Conservation (phyloP, 2,888 invertebrate genomes). For the Pterostichus madidus region DNA sequence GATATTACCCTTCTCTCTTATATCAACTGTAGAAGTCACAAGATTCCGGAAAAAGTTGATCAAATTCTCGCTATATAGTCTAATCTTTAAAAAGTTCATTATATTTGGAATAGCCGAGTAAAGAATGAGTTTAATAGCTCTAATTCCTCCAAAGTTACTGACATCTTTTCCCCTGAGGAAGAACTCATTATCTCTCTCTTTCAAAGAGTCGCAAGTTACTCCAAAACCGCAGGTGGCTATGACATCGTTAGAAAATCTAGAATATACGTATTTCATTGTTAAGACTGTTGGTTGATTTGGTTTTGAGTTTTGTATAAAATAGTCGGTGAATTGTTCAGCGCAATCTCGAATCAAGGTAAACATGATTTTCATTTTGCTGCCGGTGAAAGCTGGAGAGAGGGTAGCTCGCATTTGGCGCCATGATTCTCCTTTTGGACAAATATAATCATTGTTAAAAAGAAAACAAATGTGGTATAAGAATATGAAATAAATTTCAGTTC, state of each 20-base stretch:
- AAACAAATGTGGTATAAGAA: too few species aligned
- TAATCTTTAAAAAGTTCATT: conserved; percentile 22
- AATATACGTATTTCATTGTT: conserved; percentile 75
- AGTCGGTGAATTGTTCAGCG: conserved; percentile 47
- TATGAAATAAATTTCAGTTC: background rate
- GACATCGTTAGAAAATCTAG: conserved; percentile 75
- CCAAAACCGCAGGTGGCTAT: conserved; percentile 78
- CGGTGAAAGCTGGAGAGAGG: conserved; percentile 70
- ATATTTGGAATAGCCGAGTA: conserved; percentile 13
- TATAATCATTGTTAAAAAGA: background rate
- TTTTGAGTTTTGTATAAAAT: conserved; percentile 46
- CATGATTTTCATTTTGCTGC: conserved; percentile 70
- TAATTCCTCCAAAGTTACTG: conserved; percentile 3
- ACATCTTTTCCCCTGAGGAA: conserved; percentile 68
- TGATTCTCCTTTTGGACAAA: conserved; percentile 42
- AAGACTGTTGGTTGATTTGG: conserved; percentile 58
- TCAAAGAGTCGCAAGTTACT: conserved; percentile 72
- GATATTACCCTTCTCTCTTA: conserved; percentile 69
- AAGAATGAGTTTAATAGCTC: conserved; percentile 1
- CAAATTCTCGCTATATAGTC: conserved; percentile 22
- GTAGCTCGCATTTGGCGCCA: conserved; percentile 66
- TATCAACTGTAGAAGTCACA: conserved; percentile 67
- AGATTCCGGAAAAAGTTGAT: conserved; percentile 68
- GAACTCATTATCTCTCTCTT: conserved; percentile 72
- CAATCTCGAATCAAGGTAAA: conserved; percentile 65